Base-by-base conservation (phyloP, 1,140 invertebrate species). In the Notospermus geniculatus region DNA sequence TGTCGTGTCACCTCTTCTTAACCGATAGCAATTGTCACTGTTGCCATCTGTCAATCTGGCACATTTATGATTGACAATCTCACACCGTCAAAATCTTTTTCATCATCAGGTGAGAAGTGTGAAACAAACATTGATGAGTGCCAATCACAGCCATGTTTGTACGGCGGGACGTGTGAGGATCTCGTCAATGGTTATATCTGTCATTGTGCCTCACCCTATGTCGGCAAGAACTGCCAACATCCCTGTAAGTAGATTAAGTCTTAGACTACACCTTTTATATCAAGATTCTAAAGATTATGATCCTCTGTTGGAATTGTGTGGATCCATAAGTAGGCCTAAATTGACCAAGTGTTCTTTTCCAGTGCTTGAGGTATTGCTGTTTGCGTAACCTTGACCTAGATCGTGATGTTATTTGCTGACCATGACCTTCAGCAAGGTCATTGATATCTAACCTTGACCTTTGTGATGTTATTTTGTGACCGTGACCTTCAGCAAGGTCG, bases 181-280 rank as follows among this genome's bases (percentile, higher is more conserved):
- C 28, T 43, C n/a, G 54, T 68, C 2, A 61, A 60, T 29, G 46
- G 36, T 28, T 70, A 63, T 39, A 53, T 57, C 28, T 96, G 93
- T 74, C 87, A 89, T 22, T 96, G 94, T 78, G 85, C 86, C 45
- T 85, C 87, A 2, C 91, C 91, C 28, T 69, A 62, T 54, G 60
- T 59, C 30, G 68, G 68, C 5, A 64, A 22, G 22, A 53, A 53
- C 32, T 36, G 32, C 32, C 32, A 36, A 36, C 4, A 36, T 36
- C 32, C 32, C 32, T 36, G n/a, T n/a, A n/a, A n/a, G n/a, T n/a
- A n/a, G n/a, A n/a, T n/a, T n/a, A n/a, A n/a, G n/a, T n/a, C n/a
- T n/a, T n/a, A n/a, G n/a, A n/a, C n/a, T n/a, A n/a, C n/a, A n/a
- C n/a, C n/a, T n/a, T n/a, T n/a, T n/a, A n/a, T n/a, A n/a, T n/a